Percentiles rank a stretch among this genome's conserved stretches.
These are phyloP conservation scores for Psilopsiagon aymara DNA, from an alignment of 2,113 vertebrate genomes.

Conservation along the genomic window DNA sequence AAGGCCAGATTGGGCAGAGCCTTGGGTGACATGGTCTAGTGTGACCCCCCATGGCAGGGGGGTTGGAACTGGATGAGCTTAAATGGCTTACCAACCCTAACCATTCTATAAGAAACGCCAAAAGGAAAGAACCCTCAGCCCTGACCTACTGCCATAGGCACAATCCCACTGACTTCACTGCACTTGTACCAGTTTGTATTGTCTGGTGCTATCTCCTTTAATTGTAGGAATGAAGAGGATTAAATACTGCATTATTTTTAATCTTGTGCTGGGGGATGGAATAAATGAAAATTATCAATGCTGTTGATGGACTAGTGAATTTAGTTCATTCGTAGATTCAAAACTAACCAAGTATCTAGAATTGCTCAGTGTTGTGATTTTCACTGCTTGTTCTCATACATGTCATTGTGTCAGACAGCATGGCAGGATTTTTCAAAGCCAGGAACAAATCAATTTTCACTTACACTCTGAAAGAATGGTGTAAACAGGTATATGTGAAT, in stretches of 20 bases:
- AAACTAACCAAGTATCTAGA: not conserved
- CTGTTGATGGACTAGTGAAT: not conserved
- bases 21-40: not conserved
- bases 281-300: not conserved
- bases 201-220: not conserved
- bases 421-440: not conserved
- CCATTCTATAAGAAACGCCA: not conserved
- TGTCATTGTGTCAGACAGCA: not conserved
- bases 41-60: not conserved
- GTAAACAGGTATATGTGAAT: not conserved
- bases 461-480: not conserved
- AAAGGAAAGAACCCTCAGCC: not conserved
- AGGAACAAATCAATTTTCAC: not conserved
- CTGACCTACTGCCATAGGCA: not conserved
- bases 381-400: not conserved
- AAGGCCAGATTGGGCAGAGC: not conserved
- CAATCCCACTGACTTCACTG: not conserved
- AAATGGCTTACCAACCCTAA: not conserved
- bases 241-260: not conserved
- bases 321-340: not conserved
- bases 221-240: not conserved
- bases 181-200: not conserved
- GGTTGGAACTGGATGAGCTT: not conserved
- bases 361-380: not conserved
- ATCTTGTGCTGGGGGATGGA: not conserved